phyloP scores from a whole-genome alignment of 2,797 vertebrate genomes.

The Uromys caudimaculatus region DNA sequence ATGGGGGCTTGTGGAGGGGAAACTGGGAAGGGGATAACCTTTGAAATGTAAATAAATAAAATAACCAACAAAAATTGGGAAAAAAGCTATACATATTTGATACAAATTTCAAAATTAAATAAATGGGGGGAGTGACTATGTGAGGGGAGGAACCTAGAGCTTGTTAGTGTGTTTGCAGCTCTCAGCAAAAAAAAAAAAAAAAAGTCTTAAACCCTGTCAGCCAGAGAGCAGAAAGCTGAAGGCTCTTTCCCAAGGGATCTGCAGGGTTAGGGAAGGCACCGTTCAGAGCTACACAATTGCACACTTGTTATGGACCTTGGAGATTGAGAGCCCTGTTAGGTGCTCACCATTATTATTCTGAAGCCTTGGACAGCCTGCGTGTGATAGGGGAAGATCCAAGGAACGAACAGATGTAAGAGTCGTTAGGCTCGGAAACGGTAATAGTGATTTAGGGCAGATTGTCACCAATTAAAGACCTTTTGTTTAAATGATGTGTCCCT shows the following conservation, averaged over 20 bases:
- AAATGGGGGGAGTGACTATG: not conserved
- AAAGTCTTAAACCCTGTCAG: not conserved
- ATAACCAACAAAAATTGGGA: too few species aligned
- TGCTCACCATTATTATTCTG: slow-evolving; percentile 63
- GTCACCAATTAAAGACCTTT: slow-evolving; percentile 70
- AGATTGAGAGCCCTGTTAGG: slow-evolving; percentile 56
- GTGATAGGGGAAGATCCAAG: slow-evolving; percentile 36
- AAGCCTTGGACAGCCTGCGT: slow-evolving; percentile 34
- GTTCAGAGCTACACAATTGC: not conserved
- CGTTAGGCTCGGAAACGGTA: slow-evolving; percentile 25
- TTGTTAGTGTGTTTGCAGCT: slow-evolving; percentile 17
- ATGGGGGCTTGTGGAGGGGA: too few species aligned
- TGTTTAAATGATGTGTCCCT: not conserved
- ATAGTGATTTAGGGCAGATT: slow-evolving; percentile 60
- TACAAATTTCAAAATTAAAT: not conserved
- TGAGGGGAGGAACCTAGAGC: not conserved
- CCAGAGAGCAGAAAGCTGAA: slow-evolving; percentile 21
- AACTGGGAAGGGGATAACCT: too few species aligned
- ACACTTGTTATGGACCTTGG: slow-evolving; percentile 58
- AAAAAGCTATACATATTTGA: not conserved
- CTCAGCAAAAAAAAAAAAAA: not conserved
- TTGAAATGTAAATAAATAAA: too few species aligned
- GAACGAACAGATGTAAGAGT: slow-evolving; percentile 50
- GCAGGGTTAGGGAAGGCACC: slow-evolving; percentile 47
- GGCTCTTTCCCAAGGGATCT: slow-evolving; percentile 10